phyloP scores from a whole-genome alignment of 2,113 vertebrate species.

The Oncorhynchus keta region DNA sequence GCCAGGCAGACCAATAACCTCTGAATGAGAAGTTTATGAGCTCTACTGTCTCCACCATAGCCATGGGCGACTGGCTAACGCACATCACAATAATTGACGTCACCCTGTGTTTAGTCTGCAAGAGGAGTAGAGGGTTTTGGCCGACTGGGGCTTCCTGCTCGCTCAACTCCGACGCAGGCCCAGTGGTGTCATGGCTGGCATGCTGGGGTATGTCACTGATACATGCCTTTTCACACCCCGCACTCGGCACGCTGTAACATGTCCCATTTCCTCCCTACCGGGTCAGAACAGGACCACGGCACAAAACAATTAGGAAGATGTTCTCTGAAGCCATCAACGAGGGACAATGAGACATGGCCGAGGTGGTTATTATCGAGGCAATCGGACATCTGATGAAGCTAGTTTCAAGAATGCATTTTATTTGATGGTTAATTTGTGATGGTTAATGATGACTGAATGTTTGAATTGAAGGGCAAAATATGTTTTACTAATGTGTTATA shows the following conservation, averaged over 20 bases:
- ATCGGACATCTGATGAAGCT: background rate
- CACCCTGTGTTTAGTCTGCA: conserved; percentile 18
- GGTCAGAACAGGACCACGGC: conserved; percentile 10
- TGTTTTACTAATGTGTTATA: too few species aligned
- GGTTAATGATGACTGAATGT: too few species aligned
- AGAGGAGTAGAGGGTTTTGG: conserved; percentile 9
- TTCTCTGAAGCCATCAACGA: conserved; percentile 24
- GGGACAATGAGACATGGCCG: conserved; percentile 8
- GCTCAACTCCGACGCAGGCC: background rate
- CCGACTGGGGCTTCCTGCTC: too few species aligned
- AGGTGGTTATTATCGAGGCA: background rate
- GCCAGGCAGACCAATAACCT: conserved; percentile 22
- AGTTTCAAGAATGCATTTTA: too few species aligned
- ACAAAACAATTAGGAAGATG: conserved; percentile 47
- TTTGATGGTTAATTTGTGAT: too few species aligned
- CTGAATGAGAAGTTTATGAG: conserved; percentile 37
- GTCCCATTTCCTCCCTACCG: too few species aligned
- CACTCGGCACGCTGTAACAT: too few species aligned
- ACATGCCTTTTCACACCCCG: conserved; percentile 28
- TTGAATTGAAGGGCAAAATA: too few species aligned
- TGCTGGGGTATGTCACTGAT: conserved; percentile 38
- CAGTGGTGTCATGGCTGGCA: conserved; percentile 4
- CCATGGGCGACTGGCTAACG: conserved; percentile 25
- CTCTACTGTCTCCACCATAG: conserved; percentile 6
- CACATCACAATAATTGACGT: background rate